Evolutionary conservation across 2,797 vertebrate genomes (phyloP), one percentile per base, ranked within the genome.

Genomic region (Bradypodion pumilum): DNA sequence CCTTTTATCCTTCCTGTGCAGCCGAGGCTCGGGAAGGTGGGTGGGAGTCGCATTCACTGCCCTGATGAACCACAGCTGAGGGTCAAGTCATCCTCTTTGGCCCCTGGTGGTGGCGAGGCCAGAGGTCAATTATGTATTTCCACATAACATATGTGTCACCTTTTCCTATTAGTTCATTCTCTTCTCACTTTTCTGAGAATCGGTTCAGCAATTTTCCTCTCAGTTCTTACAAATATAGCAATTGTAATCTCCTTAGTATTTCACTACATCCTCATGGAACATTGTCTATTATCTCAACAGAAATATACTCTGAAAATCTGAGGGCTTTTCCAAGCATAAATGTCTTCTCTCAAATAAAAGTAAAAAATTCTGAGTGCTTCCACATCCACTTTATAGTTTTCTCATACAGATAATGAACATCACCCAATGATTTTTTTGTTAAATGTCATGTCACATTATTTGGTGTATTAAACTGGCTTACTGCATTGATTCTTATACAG

Each of bases 281-380:
- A 0, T 52, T 29, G 70, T 37, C 77, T 85, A 8, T 52, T 44
- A 25, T 56, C 25, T 29, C 73, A 44, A 79, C 59, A 7, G 59
- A 68, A 87, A 60, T 21, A 37, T 56, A 21, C 63, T 82, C 65
- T 83, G 0, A n/a, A 60, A 32, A 44, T 78, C 66, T 62, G 44
- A 70, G 37, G 49, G 65, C 5, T 15, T 63, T 13, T 0, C 25
- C n/a, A 5, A 83, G 37, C 76, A 81, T 2, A 35, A 0, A 0
- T 32, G 10, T 49, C 5, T 72, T 88, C 81, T 75, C 10, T 1
- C 84, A 56, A 63, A 84, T 80, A n/a, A 82, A 85, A 70, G 29
- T 76, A 52, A 5, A n/a, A n/a, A 7, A 21, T 42, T 85, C 83
- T 82, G 44, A 62, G 2, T 25, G 42, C 63, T 68, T 69, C 23